Evolutionary conservation across 2,888 invertebrate species (phyloP), one percentile per base, ranked within the genome.

Genomic region (Pristionchus maxplancki): DNA sequence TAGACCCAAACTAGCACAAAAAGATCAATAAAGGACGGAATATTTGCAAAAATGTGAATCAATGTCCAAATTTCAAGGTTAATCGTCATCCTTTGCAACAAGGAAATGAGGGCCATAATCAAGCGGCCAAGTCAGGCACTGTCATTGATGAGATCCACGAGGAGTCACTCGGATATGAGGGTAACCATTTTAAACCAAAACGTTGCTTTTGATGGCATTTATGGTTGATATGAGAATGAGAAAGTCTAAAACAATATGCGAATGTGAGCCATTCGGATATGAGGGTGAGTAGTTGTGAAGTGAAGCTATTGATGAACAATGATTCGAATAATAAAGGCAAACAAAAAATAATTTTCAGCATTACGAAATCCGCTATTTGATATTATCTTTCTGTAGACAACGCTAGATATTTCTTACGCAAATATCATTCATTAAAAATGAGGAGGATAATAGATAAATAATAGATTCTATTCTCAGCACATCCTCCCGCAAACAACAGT

Each of bases 111-210:
- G 11, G 74, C 74, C 24, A 74, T 74, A 3, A 74, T 74, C 40
- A 37, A 40, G 13, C 74, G 74, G 40, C 74, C 74, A 9, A 74
- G 31, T 5, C 74, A 74, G 0, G 74, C 40, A 11, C 74, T 74
- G 20, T 40, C 37, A 15, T 11, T 74, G 37, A 37, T 74, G 40
- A 1, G 37, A 40, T 40, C 74, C 6, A 74, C 74, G 13, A 74
- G 74, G 40, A 74, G 74, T 40, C 31, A 31, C 74, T 74, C 74
- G 24, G 74, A 74, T 74, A 74, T 74, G 17, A 28, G 74, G 40
- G 74, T 74, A 20, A 40, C 6, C 20, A 62, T 28, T 62, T n/a
- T n/a, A n/a, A n/a, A n/a, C n/a, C n/a, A n/a, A n/a, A n/a, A n/a
- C n/a, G n/a, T n/a, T n/a, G n/a, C n/a, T n/a, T n/a, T n/a, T n/a